phyloP scores from a whole-genome alignment of 2,113 vertebrate species.

The Oceanites oceanicus region DNA sequence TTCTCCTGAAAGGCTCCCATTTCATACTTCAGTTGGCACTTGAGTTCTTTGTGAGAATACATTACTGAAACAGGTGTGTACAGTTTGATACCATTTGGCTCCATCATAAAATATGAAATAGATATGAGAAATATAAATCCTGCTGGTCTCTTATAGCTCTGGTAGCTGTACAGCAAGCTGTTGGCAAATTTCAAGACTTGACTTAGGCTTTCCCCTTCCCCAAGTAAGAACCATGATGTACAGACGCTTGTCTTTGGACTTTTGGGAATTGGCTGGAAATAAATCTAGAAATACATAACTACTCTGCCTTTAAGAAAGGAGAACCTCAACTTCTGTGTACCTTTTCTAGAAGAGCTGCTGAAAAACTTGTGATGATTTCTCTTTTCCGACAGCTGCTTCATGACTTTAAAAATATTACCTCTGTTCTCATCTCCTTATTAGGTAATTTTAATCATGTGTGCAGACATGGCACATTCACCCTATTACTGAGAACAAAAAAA shows the following conservation, averaged over 20 bases:
- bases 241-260: background rate
- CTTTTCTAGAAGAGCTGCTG: background rate
- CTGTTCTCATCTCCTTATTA: slow-evolving; percentile 8
- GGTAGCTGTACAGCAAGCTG: background rate
- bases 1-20: background rate
- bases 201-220: background rate
- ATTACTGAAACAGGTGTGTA: background rate
- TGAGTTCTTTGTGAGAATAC: background rate
- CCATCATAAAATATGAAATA: background rate
- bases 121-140: background rate
- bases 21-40: background rate
- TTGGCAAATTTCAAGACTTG: background rate
- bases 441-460: background rate
- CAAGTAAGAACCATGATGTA: background rate
- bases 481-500: background rate
- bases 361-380: background rate
- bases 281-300: background rate
- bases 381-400: background rate
- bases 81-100: background rate
- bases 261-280: background rate
- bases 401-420: slow-evolving; percentile 1
- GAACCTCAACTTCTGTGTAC: background rate
- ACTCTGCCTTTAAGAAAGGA: background rate
- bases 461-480: background rate
- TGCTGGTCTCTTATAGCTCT: background rate